Conservation (phyloP, 2,888 invertebrate species). For the Temnothorax ravouxi region DNA sequence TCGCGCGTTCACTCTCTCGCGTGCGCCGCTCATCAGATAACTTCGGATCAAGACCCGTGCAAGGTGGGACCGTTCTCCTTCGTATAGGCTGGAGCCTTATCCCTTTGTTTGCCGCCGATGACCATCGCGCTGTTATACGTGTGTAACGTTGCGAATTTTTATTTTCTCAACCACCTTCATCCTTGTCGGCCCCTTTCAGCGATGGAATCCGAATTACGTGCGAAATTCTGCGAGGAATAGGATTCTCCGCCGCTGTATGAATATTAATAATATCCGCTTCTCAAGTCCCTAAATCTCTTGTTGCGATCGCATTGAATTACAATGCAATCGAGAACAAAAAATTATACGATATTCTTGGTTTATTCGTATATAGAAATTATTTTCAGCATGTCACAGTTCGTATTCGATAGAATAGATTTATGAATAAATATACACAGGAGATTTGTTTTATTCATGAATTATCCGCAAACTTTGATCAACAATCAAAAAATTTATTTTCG, state of each 20-base stretch:
- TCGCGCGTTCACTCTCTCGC: slow-evolving; percentile 67
- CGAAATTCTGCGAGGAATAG: not conserved
- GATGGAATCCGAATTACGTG: not conserved
- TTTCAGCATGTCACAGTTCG: not conserved
- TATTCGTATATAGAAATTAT: not conserved
- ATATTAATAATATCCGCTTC: not conserved
- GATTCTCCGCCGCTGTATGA: not conserved
- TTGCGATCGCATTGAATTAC: not conserved
- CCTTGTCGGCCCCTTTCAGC: not conserved
- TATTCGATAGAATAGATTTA: slow-evolving; percentile 2
- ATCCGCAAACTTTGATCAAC: not conserved
- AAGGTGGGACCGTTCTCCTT: slow-evolving; percentile 66
- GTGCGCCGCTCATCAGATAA: slow-evolving; percentile 75
- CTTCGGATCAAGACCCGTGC: slow-evolving; percentile 75
- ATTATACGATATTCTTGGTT: not conserved
- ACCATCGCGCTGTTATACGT: slow-evolving; percentile 36
- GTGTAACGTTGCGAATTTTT: slow-evolving; percentile 47
- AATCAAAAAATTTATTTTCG: not conserved
- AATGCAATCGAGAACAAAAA: not conserved
- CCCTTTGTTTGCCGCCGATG: slow-evolving; percentile 53
- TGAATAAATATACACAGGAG: not conserved
- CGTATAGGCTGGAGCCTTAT: slow-evolving; percentile 11
- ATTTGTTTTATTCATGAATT: not conserved
- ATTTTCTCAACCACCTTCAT: not conserved
- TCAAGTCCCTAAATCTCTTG: not conserved